Base-by-base conservation (phyloP, 1,140 invertebrate genomes). In the Mamestra configurata region DNA sequence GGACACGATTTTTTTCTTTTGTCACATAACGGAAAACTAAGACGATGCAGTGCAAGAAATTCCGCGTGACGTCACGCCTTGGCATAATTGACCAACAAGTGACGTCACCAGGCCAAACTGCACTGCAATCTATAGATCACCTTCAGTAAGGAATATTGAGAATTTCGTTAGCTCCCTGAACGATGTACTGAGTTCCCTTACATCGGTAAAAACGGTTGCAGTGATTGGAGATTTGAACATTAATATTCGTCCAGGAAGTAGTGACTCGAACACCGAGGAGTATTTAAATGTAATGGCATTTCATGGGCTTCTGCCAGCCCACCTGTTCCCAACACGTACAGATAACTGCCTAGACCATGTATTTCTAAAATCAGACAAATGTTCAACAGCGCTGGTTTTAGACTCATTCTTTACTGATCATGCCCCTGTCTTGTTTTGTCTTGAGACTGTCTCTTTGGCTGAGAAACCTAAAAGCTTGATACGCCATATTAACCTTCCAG, bases 141-240 rank as follows among this genome's bases (percentile, higher is more conserved):
- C 53, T 22, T 57, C 53, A 27, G 10, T 24, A 0, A 57, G 53
- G 24, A 57, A 51, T 51, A 51, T 20, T 6, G 49, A 51, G 0
- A 51, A 18, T 7, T 51, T 51, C n/a, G 2, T 13, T 43, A 43
- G 10, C 11, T 43, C 40, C 13, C 40, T 43, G 10, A 43, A 43
- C 49, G 7, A 51, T 51, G 18, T 8, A 6, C 7, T 51, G 5
- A 4, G 7, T 6, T 51, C 49, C 49, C 49, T 51, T 4, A 7
- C 49, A 7, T 51, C 49, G 18, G 2, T 51, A 0, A 20, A n/a
- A 51, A 51, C 49, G 4, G 7, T 51, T 6, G 49, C 18, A 18
- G 49, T 51, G n/a, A 20, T 51, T 51, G 49, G 49, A 18, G 49
- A 51, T 51, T 18, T 51, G n/a, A 51, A 51, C 49, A 51, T 51